Conservation (phyloP, 23 tunicate species). For the Pegea sp. region DNA sequence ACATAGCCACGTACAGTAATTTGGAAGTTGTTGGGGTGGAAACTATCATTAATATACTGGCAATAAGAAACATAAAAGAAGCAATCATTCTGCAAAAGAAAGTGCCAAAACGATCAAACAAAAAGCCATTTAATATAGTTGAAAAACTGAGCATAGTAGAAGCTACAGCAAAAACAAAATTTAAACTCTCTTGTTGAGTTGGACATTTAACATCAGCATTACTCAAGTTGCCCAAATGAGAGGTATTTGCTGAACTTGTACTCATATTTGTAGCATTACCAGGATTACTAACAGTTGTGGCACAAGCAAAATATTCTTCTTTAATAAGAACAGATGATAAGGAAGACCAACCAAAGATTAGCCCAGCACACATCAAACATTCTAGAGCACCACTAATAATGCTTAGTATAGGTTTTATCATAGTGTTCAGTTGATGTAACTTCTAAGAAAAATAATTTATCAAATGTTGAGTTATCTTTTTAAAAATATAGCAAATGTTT, state of each 20-base stretch:
- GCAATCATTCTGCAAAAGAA: constrained; percentile 44
- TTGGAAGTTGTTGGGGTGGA: constrained; percentile 22
- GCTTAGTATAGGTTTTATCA: no score
- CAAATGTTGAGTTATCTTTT: no score
- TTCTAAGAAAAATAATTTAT: no score
- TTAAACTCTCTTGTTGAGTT: constrained; percentile 29
- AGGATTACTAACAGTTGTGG: neutral
- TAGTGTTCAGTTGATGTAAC: no score
- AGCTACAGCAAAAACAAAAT: constrained; percentile 48
- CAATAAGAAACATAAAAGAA: constrained; percentile 20
- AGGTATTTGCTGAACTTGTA: neutral
- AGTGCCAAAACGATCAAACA: constrained; percentile 60
- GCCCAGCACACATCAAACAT: constrained; percentile 34
- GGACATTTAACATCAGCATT: neutral
- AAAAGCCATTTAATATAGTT: constrained; percentile 48
- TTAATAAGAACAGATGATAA: constrained; percentile 17
- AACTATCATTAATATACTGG: constrained; percentile 19
- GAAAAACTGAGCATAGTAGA: constrained; percentile 33
- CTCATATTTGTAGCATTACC: neutral
- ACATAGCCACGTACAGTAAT: constrained; percentile 64
- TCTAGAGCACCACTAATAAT: constrained; percentile 39
- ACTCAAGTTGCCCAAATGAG: neutral
- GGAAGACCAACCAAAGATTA: constrained; percentile 74
- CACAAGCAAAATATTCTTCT: constrained; percentile 26
- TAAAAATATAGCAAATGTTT: no score